Evolutionary conservation across 2,797 vertebrate genomes (phyloP).

Genomic region (Lepilemur ruficaudatus): DNA sequence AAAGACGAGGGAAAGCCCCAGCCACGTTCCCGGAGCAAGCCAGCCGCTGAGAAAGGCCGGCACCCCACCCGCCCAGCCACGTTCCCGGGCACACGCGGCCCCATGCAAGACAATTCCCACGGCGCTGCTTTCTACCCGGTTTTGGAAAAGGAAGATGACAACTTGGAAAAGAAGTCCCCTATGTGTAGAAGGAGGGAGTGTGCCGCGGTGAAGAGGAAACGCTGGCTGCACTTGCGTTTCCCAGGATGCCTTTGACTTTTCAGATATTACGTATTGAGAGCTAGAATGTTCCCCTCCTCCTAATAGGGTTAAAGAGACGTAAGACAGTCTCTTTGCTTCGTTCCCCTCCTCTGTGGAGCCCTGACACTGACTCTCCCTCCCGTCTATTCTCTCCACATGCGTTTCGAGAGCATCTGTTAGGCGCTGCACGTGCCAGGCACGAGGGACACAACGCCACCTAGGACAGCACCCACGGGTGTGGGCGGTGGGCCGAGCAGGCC

Average conservation of each 20-base stretch:
- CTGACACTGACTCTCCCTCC: neutral
- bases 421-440: rapidly evolving
- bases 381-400: rapidly evolving
- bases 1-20: neutral
- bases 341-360: rapidly evolving
- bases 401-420: neutral
- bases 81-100: neutral
- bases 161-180: neutral
- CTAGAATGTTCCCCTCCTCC: neutral
- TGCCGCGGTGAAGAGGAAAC: rapidly evolving
- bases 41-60: rapidly evolving
- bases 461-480: too few species aligned
- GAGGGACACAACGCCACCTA: rapidly evolving
- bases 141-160: neutral
- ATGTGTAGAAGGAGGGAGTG: neutral
- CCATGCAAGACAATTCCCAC: neutral
- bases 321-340: rapidly evolving
- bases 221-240: neutral
- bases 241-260: neutral
- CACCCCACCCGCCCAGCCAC: rapidly evolving
- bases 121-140: neutral
- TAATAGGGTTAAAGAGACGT: rapidly evolving
- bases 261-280: neutral
- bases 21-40: rapidly evolving
- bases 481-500: too few species aligned